Evolutionary conservation across 37 sponge, comb jelly and placozoan species (phyloP).

Genomic region (Chondrilla cf. caribensis): DNA sequence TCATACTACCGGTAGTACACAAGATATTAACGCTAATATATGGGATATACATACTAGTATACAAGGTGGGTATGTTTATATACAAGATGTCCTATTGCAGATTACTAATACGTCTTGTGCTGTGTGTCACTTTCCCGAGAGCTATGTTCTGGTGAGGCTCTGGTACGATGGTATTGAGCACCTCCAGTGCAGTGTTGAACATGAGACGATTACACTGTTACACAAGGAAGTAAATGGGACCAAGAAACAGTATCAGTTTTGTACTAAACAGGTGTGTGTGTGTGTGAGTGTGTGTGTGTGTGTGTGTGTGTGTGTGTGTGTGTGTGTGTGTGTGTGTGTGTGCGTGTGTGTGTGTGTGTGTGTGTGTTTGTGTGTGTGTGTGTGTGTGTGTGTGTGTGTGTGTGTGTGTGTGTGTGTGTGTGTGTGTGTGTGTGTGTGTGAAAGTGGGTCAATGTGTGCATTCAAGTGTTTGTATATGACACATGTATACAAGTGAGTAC

Average conservation of each 20-base stretch:
- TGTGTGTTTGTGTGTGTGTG: neutral
- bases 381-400: conserved; percentile 13
- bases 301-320: conserved; percentile 16
- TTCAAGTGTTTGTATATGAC: neutral
- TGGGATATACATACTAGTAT: neutral
- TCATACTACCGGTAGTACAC: conserved; percentile 22
- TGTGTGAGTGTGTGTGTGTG: neutral
- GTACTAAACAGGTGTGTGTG: conserved; percentile 10
- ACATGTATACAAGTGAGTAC: neutral
- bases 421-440: neutral
- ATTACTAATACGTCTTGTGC: conserved; percentile 29
- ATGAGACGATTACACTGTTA: neutral
- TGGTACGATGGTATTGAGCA: conserved; percentile 58
- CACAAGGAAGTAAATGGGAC: conserved; percentile 6
- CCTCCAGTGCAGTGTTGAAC: neutral
- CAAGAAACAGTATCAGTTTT: neutral
- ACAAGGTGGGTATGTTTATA: neutral
- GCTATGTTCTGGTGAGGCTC: conserved; percentile 34
- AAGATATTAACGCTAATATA: conserved; percentile 28
- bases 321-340: conserved; percentile 3
- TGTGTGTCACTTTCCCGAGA: conserved; percentile 53
- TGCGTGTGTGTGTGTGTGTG: neutral
- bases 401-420: neutral
- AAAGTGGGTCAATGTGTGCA: too few species aligned
- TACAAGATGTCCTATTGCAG: neutral